A percentile compares a stretch with the other conserved stretches of the same genome.
These are phyloP conservation scores for Ectropis grisescens DNA, from an alignment of 1,140 invertebrate species.

Conservation along the genomic window DNA sequence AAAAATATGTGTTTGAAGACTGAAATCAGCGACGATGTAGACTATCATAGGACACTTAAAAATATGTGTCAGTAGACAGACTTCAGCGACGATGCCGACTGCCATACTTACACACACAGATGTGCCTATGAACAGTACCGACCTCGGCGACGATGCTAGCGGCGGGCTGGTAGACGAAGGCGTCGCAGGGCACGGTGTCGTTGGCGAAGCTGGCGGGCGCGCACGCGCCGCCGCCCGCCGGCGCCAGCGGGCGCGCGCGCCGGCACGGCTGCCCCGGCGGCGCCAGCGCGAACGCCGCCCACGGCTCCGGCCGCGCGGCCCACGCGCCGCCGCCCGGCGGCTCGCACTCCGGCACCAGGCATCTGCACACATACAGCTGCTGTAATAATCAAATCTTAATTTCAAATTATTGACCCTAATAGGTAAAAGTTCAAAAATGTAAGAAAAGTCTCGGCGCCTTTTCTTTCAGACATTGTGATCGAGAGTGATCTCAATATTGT, in stretches of 20 bases:
- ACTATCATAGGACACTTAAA: neutral
- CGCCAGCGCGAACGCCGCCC: slow-evolving; percentile 23
- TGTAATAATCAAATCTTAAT: too few relatives aligned
- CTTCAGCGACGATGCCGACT: neutral
- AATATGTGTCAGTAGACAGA: neutral
- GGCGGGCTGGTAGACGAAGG: slow-evolving; percentile 32
- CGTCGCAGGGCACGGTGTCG: slow-evolving; percentile 24
- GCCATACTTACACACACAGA: neutral
- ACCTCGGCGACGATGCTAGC: slow-evolving; percentile 48
- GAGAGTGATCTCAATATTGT: too few relatives aligned
- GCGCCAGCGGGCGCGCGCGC: slow-evolving; percentile 16
- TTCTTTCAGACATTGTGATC: too few relatives aligned
- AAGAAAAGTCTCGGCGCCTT: too few relatives aligned
- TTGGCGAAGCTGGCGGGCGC: slow-evolving; percentile 29
- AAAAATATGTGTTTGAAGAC: neutral
- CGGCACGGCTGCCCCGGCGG: slow-evolving; percentile 28
- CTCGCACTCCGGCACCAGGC: slow-evolving; percentile 40
- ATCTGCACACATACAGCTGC: too few relatives aligned
- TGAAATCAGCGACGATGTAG: neutral
- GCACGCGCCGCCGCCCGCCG: slow-evolving; percentile 15
- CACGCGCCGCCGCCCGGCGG: slow-evolving; percentile 13
- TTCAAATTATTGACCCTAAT: too few relatives aligned
- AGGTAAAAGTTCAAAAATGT: too few relatives aligned
- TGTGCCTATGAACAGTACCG: neutral
- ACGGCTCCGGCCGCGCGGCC: slow-evolving; percentile 30